Conservation (phyloP, 2,888 invertebrate species). For the Aromia moschata region DNA sequence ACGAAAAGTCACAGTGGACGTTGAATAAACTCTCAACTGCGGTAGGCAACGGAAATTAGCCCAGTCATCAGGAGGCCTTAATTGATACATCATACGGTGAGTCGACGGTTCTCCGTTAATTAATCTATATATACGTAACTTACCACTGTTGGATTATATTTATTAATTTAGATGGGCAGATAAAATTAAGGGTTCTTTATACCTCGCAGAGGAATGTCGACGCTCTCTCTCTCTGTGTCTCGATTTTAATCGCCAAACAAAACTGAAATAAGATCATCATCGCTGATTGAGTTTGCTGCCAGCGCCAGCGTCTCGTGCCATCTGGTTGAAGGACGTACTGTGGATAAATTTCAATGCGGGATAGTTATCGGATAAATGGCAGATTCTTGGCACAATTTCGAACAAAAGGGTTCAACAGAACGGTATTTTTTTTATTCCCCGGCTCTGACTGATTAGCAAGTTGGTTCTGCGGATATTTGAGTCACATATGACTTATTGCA, state of each 20-base stretch:
- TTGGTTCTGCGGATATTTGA: no score
- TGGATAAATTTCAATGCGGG: not conserved
- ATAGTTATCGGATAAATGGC: no score
- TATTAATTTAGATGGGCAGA: constrained; percentile 23
- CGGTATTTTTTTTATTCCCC: no score
- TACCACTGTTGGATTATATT: constrained; percentile 23
- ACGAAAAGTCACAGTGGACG: constrained; percentile 21
- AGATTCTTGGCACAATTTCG: no score
- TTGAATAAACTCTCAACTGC: constrained; percentile 44
- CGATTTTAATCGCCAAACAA: constrained; percentile 9
- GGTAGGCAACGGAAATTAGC: constrained; percentile 49
- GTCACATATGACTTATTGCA: no score
- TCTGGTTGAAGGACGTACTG: not conserved
- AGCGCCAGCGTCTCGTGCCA: not conserved
- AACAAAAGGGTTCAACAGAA: no score
- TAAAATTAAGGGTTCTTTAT: constrained; percentile 21
- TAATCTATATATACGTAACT: constrained; percentile 42
- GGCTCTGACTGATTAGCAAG: no score
- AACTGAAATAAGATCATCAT: not conserved
- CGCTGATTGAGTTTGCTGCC: not conserved
- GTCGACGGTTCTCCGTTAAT: constrained; percentile 42
- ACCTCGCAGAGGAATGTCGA: not conserved
- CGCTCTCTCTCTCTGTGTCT: not conserved
- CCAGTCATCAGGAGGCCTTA: constrained; percentile 50
- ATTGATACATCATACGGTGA: constrained; percentile 55